These are phyloP conservation scores for Octodonta nipae DNA, from an alignment of 2,888 invertebrate species.

Conservation along the genomic window DNA sequence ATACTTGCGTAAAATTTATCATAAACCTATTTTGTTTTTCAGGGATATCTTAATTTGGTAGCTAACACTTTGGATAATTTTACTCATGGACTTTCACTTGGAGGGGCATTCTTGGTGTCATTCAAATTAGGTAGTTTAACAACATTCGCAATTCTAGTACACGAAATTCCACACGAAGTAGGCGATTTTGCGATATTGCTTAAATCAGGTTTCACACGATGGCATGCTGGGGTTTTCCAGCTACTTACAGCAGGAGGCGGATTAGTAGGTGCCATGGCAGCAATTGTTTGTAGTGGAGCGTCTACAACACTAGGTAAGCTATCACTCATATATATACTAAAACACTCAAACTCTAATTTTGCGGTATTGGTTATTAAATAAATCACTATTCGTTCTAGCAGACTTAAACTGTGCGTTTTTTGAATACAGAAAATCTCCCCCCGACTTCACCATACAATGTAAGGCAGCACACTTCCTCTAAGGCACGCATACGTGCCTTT, in stretches of 20 bases:
- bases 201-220: constrained; percentile 79
- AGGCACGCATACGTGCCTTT: too few relatives aligned
- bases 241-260: constrained; percentile 81
- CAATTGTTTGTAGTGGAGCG: constrained; percentile 72
- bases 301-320: constrained; percentile 63
- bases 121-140: constrained; percentile 80
- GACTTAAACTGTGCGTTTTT: too few relatives aligned
- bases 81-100: constrained; percentile 93
- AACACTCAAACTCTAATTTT: too few relatives aligned
- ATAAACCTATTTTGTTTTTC: constrained; percentile 41
- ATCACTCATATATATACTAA: too few relatives aligned
- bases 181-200: constrained; percentile 95
- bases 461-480: too few relatives aligned
- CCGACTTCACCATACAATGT: too few relatives aligned
- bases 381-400: too few relatives aligned
- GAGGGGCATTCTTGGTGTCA: constrained; percentile 91
- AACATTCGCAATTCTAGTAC: constrained; percentile 85
- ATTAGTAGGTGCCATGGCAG: constrained; percentile 74
- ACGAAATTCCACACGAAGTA: constrained; percentile 97
- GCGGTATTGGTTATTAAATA: too few relatives aligned
- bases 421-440: too few relatives aligned
- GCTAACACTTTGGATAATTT: constrained; percentile 98
- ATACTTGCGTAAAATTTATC: not conserved
- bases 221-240: constrained; percentile 92
- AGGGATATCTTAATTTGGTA: constrained; percentile 87